Conservation (phyloP, 2,888 invertebrate genomes). For the Hydrotaea diabolus region DNA sequence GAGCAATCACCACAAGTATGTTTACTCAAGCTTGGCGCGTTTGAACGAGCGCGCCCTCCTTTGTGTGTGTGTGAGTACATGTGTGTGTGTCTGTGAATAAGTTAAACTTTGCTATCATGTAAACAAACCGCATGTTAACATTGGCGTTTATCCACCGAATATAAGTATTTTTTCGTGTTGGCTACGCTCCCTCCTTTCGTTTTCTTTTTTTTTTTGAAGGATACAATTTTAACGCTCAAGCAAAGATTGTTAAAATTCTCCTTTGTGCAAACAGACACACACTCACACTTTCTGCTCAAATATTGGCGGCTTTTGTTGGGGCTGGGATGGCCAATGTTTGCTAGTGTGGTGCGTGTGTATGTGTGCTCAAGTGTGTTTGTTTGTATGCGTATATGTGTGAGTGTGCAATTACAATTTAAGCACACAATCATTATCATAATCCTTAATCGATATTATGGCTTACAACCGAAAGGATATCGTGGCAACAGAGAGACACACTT, state of each 20-base stretch:
- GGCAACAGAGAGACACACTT: neutral
- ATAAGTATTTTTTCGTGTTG: neutral
- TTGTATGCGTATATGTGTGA: neutral
- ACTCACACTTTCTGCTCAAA: neutral
- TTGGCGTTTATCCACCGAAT: slow-evolving; percentile 27
- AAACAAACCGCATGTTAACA: slow-evolving; percentile 65
- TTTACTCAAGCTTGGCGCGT: neutral
- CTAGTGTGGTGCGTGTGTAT: neutral
- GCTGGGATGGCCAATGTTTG: slow-evolving; percentile 1
- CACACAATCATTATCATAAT: slow-evolving; percentile 80
- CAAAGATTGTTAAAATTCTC: slow-evolving; percentile 32
- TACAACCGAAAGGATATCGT: slow-evolving; percentile 68
- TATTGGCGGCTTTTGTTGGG: neutral
- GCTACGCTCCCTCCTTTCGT: neutral
- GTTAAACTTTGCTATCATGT: slow-evolving; percentile 55
- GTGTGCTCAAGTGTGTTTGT: slow-evolving; percentile 12
- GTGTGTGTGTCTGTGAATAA: neutral
- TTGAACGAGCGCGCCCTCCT: no score
- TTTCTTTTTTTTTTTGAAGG: neutral
- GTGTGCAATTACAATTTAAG: slow-evolving; percentile 78
- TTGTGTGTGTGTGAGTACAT: no score
- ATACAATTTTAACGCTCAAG: slow-evolving; percentile 8
- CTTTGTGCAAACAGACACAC: neutral
- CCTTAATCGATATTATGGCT: slow-evolving; percentile 79
- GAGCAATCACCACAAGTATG: neutral